These are phyloP conservation scores for Pterocles orientalis DNA, from an alignment of 2,113 vertebrate genomes.

Conservation along the genomic window DNA sequence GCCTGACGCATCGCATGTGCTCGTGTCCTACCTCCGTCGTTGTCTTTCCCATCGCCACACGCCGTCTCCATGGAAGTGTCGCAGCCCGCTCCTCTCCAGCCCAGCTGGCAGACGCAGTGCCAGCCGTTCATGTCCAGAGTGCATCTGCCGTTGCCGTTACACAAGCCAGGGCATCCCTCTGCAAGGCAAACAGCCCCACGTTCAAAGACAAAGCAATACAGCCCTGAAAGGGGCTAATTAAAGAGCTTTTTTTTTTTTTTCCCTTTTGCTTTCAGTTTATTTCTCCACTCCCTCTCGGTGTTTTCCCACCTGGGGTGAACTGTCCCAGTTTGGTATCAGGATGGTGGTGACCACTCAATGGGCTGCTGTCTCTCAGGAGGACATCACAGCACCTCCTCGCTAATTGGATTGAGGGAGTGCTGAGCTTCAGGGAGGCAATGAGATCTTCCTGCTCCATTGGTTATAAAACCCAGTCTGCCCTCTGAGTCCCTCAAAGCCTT, in stretches of 20 bases:
- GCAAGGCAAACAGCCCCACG: slow-evolving; percentile 66
- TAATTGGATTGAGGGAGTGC: background rate
- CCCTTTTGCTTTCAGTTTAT: background rate
- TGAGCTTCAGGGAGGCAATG: background rate
- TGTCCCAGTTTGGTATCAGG: background rate
- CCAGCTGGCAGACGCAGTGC: slow-evolving; percentile 98
- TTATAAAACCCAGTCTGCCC: background rate
- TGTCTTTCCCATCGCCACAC: slow-evolving; percentile 95
- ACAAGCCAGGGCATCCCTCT: slow-evolving; percentile 98
- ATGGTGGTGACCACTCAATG: background rate
- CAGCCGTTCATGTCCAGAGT: slow-evolving; percentile 95
- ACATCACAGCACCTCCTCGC: background rate
- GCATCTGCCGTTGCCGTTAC: slow-evolving; percentile 96
- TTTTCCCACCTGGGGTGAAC: background rate
- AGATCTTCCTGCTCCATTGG: background rate
- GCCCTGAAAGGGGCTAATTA: background rate
- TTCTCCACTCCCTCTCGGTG: background rate
- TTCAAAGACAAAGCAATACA: background rate
- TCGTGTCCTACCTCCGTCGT: slow-evolving; percentile 89
- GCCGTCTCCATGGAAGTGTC: slow-evolving; percentile 98
- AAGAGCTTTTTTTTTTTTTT: background rate
- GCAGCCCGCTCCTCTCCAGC: slow-evolving; percentile 95
- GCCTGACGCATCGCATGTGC: background rate
- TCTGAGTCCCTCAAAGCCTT: background rate
- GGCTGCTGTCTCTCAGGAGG: background rate